Conservation (phyloP, 1,140 invertebrate genomes). For the Orchestia grillus region DNA sequence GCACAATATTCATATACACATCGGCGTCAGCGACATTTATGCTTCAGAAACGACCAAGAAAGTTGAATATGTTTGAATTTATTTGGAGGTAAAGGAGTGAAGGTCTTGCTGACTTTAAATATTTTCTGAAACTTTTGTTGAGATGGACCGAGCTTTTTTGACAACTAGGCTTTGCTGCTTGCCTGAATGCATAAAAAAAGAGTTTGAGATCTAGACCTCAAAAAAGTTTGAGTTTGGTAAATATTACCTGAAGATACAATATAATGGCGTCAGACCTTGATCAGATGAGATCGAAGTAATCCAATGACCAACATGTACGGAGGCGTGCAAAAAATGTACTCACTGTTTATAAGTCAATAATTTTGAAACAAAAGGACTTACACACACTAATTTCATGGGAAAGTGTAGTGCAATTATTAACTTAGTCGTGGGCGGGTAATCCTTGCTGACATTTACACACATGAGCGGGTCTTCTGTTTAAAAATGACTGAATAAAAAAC, state of each 20-base stretch:
- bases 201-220: neutral
- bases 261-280: neutral
- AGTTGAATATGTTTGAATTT: neutral
- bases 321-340: no score
- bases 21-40: neutral
- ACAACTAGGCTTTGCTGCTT: neutral
- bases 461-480: no score
- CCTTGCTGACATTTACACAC: no score
- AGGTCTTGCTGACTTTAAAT: neutral
- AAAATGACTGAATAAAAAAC: neutral
- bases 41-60: neutral
- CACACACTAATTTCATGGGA: no score
- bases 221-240: neutral
- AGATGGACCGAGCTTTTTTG: neutral
- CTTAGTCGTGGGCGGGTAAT: no score
- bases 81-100: neutral
- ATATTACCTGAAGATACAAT: neutral
- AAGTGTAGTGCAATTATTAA: no score
- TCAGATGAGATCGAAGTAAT: no score
- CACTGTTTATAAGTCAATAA: no score
- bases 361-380: no score
- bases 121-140: neutral
- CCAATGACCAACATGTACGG: no score
- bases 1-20: neutral
- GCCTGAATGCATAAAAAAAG: neutral